Conservation (phyloP, 2,888 invertebrate genomes). For the Invenusta paracnida region DNA sequence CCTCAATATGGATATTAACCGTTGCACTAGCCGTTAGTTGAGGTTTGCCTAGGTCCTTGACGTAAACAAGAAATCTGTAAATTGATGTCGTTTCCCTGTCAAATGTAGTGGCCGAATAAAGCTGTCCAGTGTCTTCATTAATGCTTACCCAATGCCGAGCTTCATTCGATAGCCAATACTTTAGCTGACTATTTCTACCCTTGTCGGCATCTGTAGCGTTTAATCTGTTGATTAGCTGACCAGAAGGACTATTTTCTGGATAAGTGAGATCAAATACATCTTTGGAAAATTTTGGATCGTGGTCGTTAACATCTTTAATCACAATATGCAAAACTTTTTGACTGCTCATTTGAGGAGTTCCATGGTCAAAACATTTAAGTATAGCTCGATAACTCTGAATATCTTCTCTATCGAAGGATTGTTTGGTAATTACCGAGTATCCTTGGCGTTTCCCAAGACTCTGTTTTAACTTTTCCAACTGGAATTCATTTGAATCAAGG, state of each 20-base stretch:
- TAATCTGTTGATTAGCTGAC: not conserved
- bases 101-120: conserved; percentile 4
- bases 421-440: conserved; percentile 61
- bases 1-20: conserved; percentile 6
- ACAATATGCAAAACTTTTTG: conserved; percentile 66
- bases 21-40: not conserved
- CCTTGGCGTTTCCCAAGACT: not conserved
- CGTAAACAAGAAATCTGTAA: not conserved
- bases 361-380: conserved; percentile 17
- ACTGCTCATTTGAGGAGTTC: not conserved
- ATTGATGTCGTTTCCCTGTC: not conserved
- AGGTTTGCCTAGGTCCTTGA: conserved; percentile 16
- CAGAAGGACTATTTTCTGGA: conserved; percentile 66
- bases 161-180: conserved; percentile 7
- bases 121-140: conserved; percentile 18
- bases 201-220: conserved; percentile 31
- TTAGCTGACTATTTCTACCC: not conserved
- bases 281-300: conserved; percentile 68
- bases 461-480: conserved; percentile 60
- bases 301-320: conserved; percentile 83
- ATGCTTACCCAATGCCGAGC: conserved; percentile 24
- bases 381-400: not conserved
- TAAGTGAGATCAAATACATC: conserved; percentile 67
- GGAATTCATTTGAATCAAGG: conserved; percentile 47
- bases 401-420: conserved; percentile 60